Evolutionary conservation across 2,113 vertebrate genomes (phyloP).

Genomic region (Connochaetes taurinus): DNA sequence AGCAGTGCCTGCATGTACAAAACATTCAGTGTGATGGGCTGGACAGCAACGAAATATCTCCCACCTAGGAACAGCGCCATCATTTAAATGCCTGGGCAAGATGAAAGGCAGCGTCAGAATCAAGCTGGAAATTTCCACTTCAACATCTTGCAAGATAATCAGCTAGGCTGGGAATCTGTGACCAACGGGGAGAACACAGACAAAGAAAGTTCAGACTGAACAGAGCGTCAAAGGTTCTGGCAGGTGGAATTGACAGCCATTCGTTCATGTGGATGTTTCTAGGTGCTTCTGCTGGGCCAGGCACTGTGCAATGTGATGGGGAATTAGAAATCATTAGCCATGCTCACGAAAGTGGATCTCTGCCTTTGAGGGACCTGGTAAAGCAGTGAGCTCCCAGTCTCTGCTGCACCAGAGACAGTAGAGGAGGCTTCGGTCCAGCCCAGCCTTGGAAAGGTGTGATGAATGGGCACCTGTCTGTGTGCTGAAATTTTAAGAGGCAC

Average conservation of each 20-base stretch:
- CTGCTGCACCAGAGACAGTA: neutral
- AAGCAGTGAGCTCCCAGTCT: neutral
- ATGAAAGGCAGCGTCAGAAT: neutral
- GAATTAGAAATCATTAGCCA: neutral
- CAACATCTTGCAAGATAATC: neutral
- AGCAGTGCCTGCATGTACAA: neutral
- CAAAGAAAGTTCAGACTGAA: neutral
- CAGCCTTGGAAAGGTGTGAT: neutral
- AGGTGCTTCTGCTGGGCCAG: neutral
- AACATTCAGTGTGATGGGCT: neutral
- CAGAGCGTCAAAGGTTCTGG: neutral
- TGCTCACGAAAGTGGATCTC: neutral
- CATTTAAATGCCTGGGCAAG: neutral
- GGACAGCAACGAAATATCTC: neutral
- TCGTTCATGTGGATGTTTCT: neutral
- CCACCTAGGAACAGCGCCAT: neutral
- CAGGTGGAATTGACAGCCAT: neutral
- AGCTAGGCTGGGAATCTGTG: neutral
- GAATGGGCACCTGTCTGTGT: neutral
- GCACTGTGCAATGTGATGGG: neutral
- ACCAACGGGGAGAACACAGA: neutral
- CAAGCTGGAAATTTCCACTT: neutral
- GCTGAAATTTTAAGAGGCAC: neutral
- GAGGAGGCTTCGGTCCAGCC: neutral
- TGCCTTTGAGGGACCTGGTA: neutral